A percentile compares a stretch with the other conserved stretches of the same genome.
phyloP scores from a whole-genome alignment of 2,113 vertebrate genomes.

The Aspidoscelis tigris region DNA sequence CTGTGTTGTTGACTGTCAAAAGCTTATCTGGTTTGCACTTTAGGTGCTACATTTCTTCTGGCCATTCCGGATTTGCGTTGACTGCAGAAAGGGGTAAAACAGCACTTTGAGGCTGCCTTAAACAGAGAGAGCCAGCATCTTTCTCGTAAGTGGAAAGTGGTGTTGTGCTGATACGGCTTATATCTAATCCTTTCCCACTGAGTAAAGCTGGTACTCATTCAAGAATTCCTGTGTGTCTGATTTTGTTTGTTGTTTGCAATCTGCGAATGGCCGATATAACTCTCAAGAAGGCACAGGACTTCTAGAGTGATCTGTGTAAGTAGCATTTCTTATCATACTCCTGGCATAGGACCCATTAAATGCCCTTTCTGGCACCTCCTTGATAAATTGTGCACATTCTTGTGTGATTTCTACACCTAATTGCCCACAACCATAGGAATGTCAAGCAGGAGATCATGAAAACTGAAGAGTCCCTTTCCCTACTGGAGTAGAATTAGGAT shows the following conservation, averaged over 20 bases:
- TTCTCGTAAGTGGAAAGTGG: background rate
- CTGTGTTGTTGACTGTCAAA: slow-evolving; percentile 2
- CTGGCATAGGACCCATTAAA: background rate
- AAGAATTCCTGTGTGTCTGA: slow-evolving; percentile 10
- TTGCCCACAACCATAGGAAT: background rate
- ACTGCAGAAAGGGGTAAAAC: background rate
- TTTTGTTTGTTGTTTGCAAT: slow-evolving; percentile 18
- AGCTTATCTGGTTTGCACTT: background rate
- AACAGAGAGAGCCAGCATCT: background rate
- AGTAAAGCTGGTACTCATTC: slow-evolving; percentile 24
- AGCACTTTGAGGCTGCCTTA: background rate
- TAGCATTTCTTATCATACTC: background rate
- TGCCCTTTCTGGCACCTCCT: background rate
- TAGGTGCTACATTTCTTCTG: fast-evolving
- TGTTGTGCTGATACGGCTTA: slow-evolving; percentile 1
- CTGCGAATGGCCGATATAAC: background rate
- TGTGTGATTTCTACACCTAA: background rate
- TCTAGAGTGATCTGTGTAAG: background rate
- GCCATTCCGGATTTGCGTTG: background rate
- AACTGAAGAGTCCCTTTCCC: too few relatives aligned
- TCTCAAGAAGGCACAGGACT: background rate
- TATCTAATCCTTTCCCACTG: slow-evolving; percentile 19
- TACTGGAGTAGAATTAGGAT: too few relatives aligned
- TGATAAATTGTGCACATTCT: background rate
- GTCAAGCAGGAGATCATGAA: background rate